These are phyloP conservation scores for Botia kubotai DNA, from an alignment of 2,797 vertebrate species.

Conservation along the genomic window DNA sequence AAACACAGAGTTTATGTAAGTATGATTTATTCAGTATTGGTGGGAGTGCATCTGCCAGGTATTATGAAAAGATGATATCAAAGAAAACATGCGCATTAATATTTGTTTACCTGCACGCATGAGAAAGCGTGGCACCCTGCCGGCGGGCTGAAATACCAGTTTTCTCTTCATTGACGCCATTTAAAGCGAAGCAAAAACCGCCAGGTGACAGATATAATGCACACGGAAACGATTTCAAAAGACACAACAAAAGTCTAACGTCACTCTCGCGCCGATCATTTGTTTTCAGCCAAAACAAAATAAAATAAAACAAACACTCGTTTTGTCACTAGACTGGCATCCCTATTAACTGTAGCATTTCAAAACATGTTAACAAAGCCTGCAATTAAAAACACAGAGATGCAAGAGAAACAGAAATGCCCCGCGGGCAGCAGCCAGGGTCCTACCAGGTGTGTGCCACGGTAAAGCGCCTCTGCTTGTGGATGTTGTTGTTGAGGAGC, in stretches of 20 bases:
- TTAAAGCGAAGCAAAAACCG: conserved; percentile 16
- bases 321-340: neutral
- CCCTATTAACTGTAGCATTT: neutral
- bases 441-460: conserved; percentile 94
- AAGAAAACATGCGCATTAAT: conserved; percentile 45
- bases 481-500: conserved; percentile 93
- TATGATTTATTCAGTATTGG: conserved; percentile 53
- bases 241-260: conserved; percentile 20
- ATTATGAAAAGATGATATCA: conserved; percentile 55
- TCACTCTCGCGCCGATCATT: neutral
- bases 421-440: neutral
- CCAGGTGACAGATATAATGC: conserved; percentile 7
- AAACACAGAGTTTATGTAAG: conserved; percentile 27
- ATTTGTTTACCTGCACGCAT: conserved; percentile 21
- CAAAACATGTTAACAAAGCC: conserved; percentile 1
- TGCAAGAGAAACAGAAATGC: neutral
- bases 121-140: conserved; percentile 20
- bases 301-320: neutral
- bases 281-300: neutral
- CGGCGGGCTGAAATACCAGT: neutral
- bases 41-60: conserved; percentile 47
- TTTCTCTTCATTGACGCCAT: neutral
- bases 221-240: conserved; percentile 21
- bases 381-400: neutral
- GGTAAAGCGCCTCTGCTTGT: conserved; percentile 95